Evolutionary conservation across 1,140 invertebrate species (phyloP).

Genomic region (Tachypleus tridentatus): DNA sequence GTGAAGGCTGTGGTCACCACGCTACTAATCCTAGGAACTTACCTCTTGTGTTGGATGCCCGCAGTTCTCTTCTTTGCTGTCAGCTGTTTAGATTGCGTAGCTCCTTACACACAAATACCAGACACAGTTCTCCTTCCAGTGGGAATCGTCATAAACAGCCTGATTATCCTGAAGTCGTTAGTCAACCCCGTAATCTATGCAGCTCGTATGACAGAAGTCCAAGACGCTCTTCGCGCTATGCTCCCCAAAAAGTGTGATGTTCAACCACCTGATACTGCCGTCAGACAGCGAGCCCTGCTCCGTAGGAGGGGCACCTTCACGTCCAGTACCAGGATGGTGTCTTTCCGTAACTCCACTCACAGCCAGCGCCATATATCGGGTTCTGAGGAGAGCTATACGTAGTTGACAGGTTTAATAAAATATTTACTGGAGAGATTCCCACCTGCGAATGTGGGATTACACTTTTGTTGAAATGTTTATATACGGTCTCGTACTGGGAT

Average conservation of each 20-base stretch:
- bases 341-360: not conserved
- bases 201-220: constrained; percentile 49
- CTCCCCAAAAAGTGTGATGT: constrained; percentile 10
- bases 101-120: constrained; percentile 15
- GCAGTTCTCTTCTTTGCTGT: constrained; percentile 41
- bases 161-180: constrained; percentile 49
- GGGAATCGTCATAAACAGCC: constrained; percentile 24
- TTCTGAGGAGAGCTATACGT: too few species aligned
- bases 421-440: too few species aligned
- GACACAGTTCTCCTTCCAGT: constrained; percentile 11
- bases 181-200: constrained; percentile 56
- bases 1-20: constrained; percentile 51
- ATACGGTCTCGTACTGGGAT: too few species aligned
- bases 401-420: too few species aligned
- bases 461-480: too few species aligned
- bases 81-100: constrained; percentile 40
- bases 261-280: not conserved
- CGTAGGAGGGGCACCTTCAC: not conserved
- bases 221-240: constrained; percentile 17
- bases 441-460: too few species aligned
- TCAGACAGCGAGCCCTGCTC: not conserved
- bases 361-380: too few species aligned
- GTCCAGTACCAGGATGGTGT: not conserved
- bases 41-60: constrained; percentile 50
- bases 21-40: constrained; percentile 50